These are phyloP conservation scores for Drosophila arizonae DNA, from an alignment of 1,140 invertebrate genomes.

Conservation along the genomic window DNA sequence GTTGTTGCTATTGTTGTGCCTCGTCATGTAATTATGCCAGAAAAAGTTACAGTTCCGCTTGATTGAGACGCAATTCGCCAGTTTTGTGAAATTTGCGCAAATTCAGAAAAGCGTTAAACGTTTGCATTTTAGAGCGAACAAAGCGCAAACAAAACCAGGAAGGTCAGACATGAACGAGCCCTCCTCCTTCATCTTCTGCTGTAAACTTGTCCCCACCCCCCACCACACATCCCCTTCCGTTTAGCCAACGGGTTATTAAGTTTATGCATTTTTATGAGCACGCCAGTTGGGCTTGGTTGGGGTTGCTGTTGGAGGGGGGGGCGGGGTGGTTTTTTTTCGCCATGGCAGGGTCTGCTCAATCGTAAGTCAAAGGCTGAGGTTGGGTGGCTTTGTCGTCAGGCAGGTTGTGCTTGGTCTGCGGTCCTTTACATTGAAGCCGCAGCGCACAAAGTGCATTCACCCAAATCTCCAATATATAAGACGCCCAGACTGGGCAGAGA, in stretches of 20 bases:
- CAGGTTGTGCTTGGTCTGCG: conserved; percentile 36
- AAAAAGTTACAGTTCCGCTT: conserved; percentile 67
- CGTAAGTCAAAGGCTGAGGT: conserved; percentile 38
- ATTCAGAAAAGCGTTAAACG: conserved; percentile 37
- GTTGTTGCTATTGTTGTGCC: conserved; percentile 6
- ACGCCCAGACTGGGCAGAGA: background rate
- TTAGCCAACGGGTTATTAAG: conserved; percentile 48
- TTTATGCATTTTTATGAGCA: conserved; percentile 50
- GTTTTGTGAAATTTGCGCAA: conserved; percentile 36
- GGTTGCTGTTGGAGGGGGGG: background rate
- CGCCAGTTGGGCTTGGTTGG: background rate
- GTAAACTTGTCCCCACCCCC: background rate
- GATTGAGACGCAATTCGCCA: conserved; percentile 46
- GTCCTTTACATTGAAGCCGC: conserved; percentile 55
- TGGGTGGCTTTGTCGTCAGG: conserved; percentile 3
- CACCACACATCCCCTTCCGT: background rate
- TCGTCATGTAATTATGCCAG: conserved; percentile 36
- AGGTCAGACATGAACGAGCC: conserved; percentile 42
- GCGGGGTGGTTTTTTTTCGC: background rate
- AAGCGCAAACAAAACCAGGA: conserved; percentile 44
- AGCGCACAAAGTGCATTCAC: conserved; percentile 72
- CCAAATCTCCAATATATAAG: conserved; percentile 32
- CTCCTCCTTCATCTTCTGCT: background rate
- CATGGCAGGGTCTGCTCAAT: conserved; percentile 4
- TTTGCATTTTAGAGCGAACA: conserved; percentile 50